Percentiles rank a stretch among this genome's conserved stretches.
phyloP scores from a whole-genome alignment of 2,797 vertebrate genomes.

The Scyliorhinus canicula region DNA sequence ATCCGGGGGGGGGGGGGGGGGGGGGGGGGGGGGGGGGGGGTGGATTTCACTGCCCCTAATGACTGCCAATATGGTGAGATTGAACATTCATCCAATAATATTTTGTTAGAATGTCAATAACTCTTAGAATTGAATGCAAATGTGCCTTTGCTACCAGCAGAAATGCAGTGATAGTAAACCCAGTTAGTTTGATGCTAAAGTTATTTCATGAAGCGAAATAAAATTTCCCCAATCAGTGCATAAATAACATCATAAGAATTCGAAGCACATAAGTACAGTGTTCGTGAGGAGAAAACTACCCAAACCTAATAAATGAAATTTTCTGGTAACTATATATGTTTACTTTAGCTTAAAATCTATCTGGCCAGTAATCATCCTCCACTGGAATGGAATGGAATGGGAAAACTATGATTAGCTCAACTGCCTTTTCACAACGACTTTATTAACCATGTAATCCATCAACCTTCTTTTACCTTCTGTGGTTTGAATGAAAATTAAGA shows the following conservation, averaged over 20 bases:
- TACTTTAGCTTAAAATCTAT: not conserved
- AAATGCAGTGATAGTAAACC: not conserved
- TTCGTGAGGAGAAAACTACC: not conserved
- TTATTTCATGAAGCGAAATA: not conserved
- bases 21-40: no score
- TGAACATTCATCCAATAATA: not conserved
- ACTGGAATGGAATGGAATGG: not conserved
- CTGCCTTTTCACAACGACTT: not conserved
- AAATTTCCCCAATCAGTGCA: not conserved
- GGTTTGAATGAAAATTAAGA: not conserved
- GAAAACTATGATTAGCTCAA: conserved; percentile 14
- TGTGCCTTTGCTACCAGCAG: not conserved
- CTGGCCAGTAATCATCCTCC: not conserved
- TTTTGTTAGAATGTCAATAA: not conserved
- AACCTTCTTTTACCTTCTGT: not conserved
- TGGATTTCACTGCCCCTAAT: not conserved
- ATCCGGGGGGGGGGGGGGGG: no score
- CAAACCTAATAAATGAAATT: not conserved
- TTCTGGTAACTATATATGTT: not conserved
- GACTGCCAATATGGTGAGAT: not conserved
- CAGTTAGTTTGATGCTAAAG: not conserved
- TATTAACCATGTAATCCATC: not conserved
- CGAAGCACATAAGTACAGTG: not conserved
- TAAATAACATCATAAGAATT: not conserved
- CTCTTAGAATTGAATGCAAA: not conserved